Conservation (phyloP, 2,113 vertebrate species). For the Condylura cristata region DNA sequence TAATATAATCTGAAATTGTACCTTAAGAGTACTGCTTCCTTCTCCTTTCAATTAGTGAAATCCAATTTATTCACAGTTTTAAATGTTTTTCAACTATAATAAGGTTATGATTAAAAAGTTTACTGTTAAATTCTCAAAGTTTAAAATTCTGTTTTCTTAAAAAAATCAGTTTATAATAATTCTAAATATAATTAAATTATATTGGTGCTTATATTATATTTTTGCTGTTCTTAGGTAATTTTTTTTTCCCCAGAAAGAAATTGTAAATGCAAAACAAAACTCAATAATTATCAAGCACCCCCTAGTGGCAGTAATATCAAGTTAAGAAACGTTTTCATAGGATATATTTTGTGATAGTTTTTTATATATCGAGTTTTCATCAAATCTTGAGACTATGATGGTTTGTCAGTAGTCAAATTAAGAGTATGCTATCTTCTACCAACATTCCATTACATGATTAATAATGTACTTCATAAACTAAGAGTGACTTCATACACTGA, state of each 20-base stretch:
- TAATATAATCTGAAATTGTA: constrained; percentile 34
- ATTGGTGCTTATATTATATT: neutral
- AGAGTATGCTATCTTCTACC: constrained; percentile 18
- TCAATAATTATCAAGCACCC: constrained; percentile 75
- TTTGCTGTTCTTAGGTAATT: neutral
- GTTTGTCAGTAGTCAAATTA: neutral
- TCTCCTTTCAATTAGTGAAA: constrained; percentile 48
- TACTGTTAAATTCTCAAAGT: constrained; percentile 35
- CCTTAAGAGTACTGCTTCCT: neutral
- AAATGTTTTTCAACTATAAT: constrained; percentile 18
- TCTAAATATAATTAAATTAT: constrained; percentile 20
- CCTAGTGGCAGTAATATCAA: constrained; percentile 73
- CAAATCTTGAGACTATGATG: constrained; percentile 37
- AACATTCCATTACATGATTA: constrained; percentile 44
- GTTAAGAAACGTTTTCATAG: neutral
- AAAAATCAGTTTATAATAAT: constrained; percentile 55
- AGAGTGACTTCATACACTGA: constrained; percentile 17
- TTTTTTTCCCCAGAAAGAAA: constrained; percentile 17
- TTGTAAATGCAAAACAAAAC: constrained; percentile 37
- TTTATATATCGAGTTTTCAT: neutral
- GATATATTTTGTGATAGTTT: neutral
- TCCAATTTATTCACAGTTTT: constrained; percentile 6
- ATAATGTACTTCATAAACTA: neutral
- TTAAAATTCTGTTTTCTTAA: constrained; percentile 47
- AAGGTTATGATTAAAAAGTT: constrained; percentile 22